Conservation (phyloP, 2,888 invertebrate species). For the Macrophya alboannulata region DNA sequence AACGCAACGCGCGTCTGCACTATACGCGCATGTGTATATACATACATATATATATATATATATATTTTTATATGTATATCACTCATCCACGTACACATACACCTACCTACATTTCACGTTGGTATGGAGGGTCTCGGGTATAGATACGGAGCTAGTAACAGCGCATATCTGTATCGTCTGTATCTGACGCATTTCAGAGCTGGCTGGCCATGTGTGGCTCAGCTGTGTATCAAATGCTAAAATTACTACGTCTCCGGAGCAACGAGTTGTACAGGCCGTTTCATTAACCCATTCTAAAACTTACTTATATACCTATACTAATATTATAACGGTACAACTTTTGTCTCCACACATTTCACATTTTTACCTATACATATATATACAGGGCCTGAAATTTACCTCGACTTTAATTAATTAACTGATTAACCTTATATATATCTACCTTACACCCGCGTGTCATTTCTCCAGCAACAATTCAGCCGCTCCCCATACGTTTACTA, state of each 20-base stretch:
- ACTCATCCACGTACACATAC: not conserved
- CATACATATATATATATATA: not conserved
- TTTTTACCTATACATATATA: not conserved
- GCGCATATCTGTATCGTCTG: slow-evolving; percentile 59
- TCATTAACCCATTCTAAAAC: not conserved
- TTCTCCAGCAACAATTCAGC: not conserved
- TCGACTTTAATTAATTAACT: not conserved
- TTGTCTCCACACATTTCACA: not conserved
- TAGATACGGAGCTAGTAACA: slow-evolving; percentile 46
- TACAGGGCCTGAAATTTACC: no score
- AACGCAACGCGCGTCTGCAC: slow-evolving; percentile 49
- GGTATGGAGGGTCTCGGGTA: not conserved
- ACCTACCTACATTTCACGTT: not conserved
- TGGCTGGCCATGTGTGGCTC: slow-evolving; percentile 71
- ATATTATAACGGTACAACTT: not conserved
- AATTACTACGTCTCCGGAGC: slow-evolving; percentile 64
- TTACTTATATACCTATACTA: not conserved
- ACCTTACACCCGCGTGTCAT: not conserved
- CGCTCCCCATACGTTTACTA: not conserved
- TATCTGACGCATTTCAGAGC: slow-evolving; percentile 65
- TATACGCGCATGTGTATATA: slow-evolving; percentile 5
- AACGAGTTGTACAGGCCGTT: not conserved
- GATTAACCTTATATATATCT: not conserved
- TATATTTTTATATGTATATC: slow-evolving; percentile 14
- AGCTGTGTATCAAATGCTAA: slow-evolving; percentile 73